Evolutionary conservation across 2,113 vertebrate species (phyloP), one percentile per base, ranked within the genome.

Genomic region (Sterna hirundo): DNA sequence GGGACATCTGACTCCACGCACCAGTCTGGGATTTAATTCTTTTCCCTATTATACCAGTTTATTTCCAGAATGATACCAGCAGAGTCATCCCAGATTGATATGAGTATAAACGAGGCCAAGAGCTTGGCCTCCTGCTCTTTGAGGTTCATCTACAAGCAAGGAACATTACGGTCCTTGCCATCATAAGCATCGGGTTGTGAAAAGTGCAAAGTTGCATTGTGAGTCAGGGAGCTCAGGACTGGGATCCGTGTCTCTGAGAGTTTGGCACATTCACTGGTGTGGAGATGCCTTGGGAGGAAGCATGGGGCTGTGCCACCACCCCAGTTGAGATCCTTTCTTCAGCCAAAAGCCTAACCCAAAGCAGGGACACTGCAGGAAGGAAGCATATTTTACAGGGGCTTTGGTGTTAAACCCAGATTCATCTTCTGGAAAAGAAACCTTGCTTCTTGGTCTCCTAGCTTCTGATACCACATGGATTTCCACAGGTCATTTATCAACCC

Each of bases 121-220:
- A 66, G 26, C 36, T 82, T 55, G 23, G 18, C 3, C 55, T 51
- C 52, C 34, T 81, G 57, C 30, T 64, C 72, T 21, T n/a, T 0
- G 0, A 82, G 40, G 14, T 14, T 38, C 46, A 16, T 13, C 40
- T 61, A n/a, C 88, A 62, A 32, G 11, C 72, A 17, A 52, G 77
- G 64, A 84, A 32, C 36, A 13, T 38, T 15, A 7, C 4, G 36
- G 70, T 44, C 74, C 57, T 83, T 58, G 40, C 44, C 44, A 38
- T 65, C 78, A 22, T 5, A 21, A 57, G 12, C 55, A 49, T 3
- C 0, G 0, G 7, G 21, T 52, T 52, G 36, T 27, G 57, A 12
- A 60, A 80, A 62, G 78, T 61, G 94, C 40, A 26, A 76, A 65
- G 51, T 2, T 69, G 61, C 83, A 10, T 9, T 7, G 42, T 0